Base-by-base conservation (phyloP, 2,113 vertebrate species). In the Puffinus mauretanicus region DNA sequence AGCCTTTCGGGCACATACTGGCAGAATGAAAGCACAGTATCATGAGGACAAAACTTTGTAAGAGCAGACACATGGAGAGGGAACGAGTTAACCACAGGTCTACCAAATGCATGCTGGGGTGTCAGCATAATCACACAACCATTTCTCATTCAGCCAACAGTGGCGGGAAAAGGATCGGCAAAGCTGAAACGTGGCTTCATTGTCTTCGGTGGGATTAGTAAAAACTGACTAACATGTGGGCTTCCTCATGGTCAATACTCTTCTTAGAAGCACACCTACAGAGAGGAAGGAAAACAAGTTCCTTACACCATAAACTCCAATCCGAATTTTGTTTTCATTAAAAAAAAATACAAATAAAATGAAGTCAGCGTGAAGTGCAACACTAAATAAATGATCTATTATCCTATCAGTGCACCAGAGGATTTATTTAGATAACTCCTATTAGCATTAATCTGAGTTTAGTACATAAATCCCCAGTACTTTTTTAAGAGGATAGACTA, bases 41-140 rank as follows among this genome's bases (percentile, higher is more conserved):
- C 99, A 99, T 99, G 96, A 99, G 99, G 96, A 99, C 99, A 98
- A 99, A 99, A 97, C 99, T 99, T 97, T 99, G 99, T 94, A 99
- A 98, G 96, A 99, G 99, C 97, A 99, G 98, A 99, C 99, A 99
- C 99, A 99, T 99, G 99, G 99, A 99, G 98, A 99, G 98, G 98
- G 99, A 99, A 93, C 98, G 99, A 77, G 99, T 99, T 97, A 99
- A 98, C 99, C 99, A 99, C 98, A 99, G 98, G 99, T 99, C 99
- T 98, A 99, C 98, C 98, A 99, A 98, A 99, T 99, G 98, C 99
- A 99, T 99, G 97, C 99, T 98, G 99, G 98, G 97, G 97, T 97
- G 97, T 98, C 98, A 98, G 98, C 99, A 99, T 99, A 99, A 99
- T 99, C 98, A 98, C 95, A 96, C 86, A 86, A 98, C 98, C 98